Conservation (phyloP, 2,797 vertebrate species). For the Hyperoplus lanceolatus region DNA sequence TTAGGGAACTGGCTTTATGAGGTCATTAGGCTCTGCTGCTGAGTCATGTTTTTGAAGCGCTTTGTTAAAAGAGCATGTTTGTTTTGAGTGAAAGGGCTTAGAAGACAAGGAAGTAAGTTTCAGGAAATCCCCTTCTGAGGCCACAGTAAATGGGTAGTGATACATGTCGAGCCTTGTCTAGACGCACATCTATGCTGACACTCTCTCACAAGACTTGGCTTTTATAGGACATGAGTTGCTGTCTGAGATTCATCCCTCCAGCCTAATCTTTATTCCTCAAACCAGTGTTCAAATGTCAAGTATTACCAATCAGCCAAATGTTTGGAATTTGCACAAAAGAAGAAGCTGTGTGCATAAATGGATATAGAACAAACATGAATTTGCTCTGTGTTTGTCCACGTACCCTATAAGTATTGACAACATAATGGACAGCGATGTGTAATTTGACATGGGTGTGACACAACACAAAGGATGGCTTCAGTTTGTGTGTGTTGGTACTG, state of each 20-base stretch:
- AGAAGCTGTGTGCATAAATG: neutral
- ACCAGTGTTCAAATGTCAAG: neutral
- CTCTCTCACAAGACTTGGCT: constrained; percentile 7
- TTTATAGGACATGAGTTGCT: constrained; percentile 34
- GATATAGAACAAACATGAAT: neutral
- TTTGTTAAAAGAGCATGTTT: constrained; percentile 4
- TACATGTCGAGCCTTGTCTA: constrained; percentile 53
- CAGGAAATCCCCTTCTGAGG: constrained; percentile 43
- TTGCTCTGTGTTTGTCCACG: constrained; percentile 26
- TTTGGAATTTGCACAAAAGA: constrained; percentile 1
- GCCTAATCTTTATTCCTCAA: neutral
- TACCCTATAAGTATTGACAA: constrained; percentile 3
- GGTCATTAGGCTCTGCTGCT: neutral
- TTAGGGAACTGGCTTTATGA: constrained; percentile 4
- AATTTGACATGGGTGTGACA: constrained; percentile 51
- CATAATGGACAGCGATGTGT: constrained; percentile 35
- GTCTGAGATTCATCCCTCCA: constrained; percentile 44
- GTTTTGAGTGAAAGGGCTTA: constrained; percentile 28
- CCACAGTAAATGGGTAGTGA: constrained; percentile 46
- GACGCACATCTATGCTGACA: constrained; percentile 7
- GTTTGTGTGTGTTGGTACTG: constrained; percentile 20
- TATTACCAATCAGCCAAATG: constrained; percentile 10
- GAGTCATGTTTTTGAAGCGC: constrained; percentile 5
- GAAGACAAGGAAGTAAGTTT: constrained; percentile 20
- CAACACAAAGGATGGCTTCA: constrained; percentile 53